phyloP scores from a whole-genome alignment of 37 sponge, comb jelly and placozoan species.

The Mnemiopsis leidyi region DNA sequence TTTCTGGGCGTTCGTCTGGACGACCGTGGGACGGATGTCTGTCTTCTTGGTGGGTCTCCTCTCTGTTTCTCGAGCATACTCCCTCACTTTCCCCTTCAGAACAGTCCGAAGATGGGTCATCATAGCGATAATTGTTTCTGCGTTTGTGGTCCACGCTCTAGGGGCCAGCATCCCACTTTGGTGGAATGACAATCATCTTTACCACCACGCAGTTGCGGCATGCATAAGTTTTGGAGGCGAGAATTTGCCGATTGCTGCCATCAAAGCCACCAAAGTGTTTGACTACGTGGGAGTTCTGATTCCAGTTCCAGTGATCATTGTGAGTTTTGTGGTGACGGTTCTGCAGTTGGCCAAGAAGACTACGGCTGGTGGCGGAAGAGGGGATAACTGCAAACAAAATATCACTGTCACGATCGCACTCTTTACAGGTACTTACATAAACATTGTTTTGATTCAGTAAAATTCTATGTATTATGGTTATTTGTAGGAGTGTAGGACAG shows the following conservation, averaged over 20 bases:
- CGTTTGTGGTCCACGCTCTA: not conserved
- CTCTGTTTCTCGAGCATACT: slow-evolving; percentile 26
- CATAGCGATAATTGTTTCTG: not conserved
- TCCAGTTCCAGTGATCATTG: not conserved
- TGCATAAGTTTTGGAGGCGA: not conserved
- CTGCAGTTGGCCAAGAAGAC: slow-evolving; percentile 30
- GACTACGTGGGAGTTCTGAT: slow-evolving; percentile 33
- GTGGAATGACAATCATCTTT: not conserved
- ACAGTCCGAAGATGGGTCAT: not conserved
- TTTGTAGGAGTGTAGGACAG: too few species aligned
- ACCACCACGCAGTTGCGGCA: not conserved
- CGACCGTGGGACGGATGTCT: not conserved
- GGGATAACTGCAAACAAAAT: slow-evolving; percentile 19
- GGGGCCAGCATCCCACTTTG: slow-evolving; percentile 18
- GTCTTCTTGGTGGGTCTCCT: slow-evolving; percentile 21
- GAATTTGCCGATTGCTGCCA: not conserved
- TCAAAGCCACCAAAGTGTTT: not conserved
- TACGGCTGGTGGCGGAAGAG: not conserved
- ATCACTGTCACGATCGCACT: slow-evolving; percentile 29
- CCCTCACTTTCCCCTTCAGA: slow-evolving; percentile 29
- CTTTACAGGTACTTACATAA: slow-evolving; percentile 46
- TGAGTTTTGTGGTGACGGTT: slow-evolving; percentile 24
- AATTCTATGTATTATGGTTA: too few species aligned
- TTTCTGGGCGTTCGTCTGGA: not conserved
- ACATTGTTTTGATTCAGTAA: too few species aligned